Conservation (phyloP, 2,113 vertebrate genomes). For the Myiopsitta monachus region DNA sequence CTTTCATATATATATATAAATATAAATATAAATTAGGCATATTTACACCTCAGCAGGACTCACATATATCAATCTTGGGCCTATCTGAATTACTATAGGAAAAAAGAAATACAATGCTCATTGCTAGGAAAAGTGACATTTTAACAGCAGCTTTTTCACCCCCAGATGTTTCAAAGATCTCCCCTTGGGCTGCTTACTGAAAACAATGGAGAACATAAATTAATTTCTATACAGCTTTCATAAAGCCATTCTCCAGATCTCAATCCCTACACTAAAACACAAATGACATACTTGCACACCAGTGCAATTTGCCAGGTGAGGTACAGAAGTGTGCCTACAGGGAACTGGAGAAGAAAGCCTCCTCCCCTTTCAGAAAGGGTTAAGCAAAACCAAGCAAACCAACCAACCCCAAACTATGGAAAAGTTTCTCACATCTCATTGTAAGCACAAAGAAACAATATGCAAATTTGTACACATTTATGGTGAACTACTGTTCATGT, state of each 20-base stretch:
- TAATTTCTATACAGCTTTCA: neutral
- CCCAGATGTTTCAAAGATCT: neutral
- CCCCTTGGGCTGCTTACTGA: neutral
- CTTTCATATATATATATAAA: neutral
- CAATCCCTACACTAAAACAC: neutral
- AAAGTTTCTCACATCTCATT: neutral
- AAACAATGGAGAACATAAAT: neutral
- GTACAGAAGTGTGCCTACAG: neutral
- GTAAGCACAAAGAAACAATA: neutral
- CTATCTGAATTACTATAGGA: neutral
- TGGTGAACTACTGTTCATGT: too few relatives aligned
- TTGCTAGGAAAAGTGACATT: constrained; percentile 9
- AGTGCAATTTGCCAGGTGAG: neutral
- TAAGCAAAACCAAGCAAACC: neutral
- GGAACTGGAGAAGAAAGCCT: neutral
- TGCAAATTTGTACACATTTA: neutral
- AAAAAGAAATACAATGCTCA: neutral
- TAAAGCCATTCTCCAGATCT: neutral
- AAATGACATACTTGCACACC: neutral
- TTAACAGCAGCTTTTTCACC: constrained; percentile 22
- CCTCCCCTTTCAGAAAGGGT: neutral
- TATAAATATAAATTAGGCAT: neutral
- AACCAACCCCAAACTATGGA: neutral
- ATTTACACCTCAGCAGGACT: neutral
- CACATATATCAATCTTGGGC: neutral